These are phyloP conservation scores for Dysmachus trigonus DNA, from an alignment of 2,888 invertebrate genomes.

Conservation along the genomic window DNA sequence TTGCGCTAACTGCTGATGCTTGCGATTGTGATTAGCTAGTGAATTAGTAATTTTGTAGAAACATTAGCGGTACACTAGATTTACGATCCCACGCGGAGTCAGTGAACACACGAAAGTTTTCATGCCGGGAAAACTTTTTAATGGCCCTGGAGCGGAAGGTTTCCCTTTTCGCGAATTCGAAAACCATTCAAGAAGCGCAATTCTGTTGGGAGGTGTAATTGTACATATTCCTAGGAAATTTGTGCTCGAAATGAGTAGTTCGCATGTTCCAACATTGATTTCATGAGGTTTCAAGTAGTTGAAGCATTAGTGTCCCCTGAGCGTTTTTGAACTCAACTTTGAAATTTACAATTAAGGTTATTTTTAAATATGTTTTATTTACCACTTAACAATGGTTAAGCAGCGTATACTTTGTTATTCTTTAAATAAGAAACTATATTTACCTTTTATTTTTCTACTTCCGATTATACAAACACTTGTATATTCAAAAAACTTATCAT, in stretches of 20 bases:
- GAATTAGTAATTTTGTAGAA: slow-evolving; percentile 28
- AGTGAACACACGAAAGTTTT: slow-evolving; percentile 20
- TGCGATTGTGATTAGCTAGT: neutral
- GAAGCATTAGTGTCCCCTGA: neutral
- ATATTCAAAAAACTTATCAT: no score
- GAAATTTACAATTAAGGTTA: no score
- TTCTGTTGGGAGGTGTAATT: neutral
- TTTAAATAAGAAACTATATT: no score
- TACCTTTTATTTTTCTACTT: no score
- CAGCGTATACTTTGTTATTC: no score
- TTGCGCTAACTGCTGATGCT: neutral
- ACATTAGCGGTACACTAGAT: neutral
- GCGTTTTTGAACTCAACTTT: neutral
- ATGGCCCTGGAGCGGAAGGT: neutral
- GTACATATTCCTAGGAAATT: neutral
- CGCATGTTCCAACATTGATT: slow-evolving; percentile 29
- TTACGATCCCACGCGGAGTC: neutral
- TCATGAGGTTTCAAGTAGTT: neutral
- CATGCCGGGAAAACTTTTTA: slow-evolving; percentile 24
- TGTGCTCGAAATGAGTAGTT: slow-evolving; percentile 14
- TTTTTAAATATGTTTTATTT: no score
- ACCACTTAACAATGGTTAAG: no score
- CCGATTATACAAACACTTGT: no score
- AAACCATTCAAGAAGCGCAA: slow-evolving; percentile 7
- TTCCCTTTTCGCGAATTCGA: neutral